phyloP scores from a whole-genome alignment of 2,888 invertebrate species.

The Brachyopa scutellaris region DNA sequence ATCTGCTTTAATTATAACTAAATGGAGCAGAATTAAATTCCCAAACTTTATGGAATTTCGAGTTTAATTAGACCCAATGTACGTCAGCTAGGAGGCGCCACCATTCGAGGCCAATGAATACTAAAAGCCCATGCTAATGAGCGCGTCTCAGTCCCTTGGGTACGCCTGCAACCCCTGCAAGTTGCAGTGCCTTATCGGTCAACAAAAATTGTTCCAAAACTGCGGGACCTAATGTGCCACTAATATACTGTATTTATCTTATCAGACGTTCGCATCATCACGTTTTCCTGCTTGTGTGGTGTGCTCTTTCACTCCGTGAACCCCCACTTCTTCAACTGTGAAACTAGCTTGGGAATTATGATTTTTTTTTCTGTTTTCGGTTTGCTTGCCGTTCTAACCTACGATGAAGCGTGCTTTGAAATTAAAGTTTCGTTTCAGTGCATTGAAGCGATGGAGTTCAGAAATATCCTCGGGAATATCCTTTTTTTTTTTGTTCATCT shows the following conservation, averaged over 20 bases:
- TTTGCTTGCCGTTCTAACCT: not conserved
- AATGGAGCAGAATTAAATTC: conserved; percentile 36
- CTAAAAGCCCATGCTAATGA: conserved; percentile 22
- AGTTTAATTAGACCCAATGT: conserved; percentile 44
- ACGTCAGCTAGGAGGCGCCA: not conserved
- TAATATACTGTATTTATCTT: conserved; percentile 49
- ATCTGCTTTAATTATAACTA: no score
- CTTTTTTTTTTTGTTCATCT: conserved; percentile 4
- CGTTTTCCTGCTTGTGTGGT: conserved; percentile 41
- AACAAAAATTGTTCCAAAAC: conserved; percentile 44
- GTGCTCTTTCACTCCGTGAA: not conserved
- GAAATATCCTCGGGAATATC: conserved; percentile 55
- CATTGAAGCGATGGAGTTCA: conserved; percentile 41
- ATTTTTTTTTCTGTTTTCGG: not conserved
- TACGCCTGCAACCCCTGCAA: not conserved
- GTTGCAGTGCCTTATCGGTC: conserved; percentile 54
- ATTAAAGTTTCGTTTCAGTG: conserved; percentile 44
- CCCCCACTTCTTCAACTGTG: not conserved
- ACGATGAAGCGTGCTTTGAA: conserved; percentile 57
- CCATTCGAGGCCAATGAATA: conserved; percentile 46
- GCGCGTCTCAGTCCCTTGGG: not conserved
- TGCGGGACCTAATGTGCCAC: conserved; percentile 53
- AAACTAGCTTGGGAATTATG: conserved; percentile 9
- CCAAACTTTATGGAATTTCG: conserved; percentile 41
- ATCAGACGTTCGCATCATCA: conserved; percentile 66